Evolutionary conservation across 2,888 invertebrate species (phyloP).

Genomic region (Elysia crispata): DNA sequence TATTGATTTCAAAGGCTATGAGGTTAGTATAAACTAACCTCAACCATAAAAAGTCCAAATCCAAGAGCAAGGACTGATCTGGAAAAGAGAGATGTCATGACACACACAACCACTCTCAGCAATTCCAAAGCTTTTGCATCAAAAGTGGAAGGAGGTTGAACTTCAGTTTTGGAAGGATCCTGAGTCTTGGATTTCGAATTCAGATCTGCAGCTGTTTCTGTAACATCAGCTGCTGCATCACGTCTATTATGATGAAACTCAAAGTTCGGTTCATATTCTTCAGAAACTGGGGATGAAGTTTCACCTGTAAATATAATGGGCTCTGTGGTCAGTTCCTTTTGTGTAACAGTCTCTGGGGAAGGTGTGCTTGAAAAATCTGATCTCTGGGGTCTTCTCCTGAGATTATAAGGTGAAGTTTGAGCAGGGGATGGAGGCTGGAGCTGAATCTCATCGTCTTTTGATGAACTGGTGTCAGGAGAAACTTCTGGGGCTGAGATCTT

Average conservation of each 20-base stretch:
- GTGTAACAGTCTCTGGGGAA: too few relatives aligned
- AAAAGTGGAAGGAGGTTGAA: background rate
- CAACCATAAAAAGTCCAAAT: slow-evolving; percentile 64
- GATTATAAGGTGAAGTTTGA: background rate
- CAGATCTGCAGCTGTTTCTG: background rate
- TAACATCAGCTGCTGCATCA: background rate
- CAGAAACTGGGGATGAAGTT: too few relatives aligned
- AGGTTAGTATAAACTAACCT: slow-evolving; percentile 55
- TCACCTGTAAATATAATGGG: too few relatives aligned
- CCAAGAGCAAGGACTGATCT: slow-evolving; percentile 61
- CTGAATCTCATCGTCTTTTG: background rate
- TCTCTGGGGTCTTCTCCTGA: slow-evolving; percentile 29
- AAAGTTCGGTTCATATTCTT: too few relatives aligned
- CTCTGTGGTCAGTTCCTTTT: too few relatives aligned
- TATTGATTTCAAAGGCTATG: background rate
- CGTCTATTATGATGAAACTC: background rate
- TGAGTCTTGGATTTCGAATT: background rate
- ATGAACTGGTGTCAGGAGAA: background rate
- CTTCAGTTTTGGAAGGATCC: background rate
- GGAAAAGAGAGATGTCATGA: slow-evolving; percentile 63
- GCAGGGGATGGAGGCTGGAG: background rate
- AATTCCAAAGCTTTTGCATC: slow-evolving; percentile 54
- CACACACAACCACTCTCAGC: slow-evolving; percentile 60
- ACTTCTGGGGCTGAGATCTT: background rate
- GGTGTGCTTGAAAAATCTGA: background rate